Evolutionary conservation across 2,888 invertebrate genomes (phyloP), one percentile per base, ranked within the genome.

Genomic region (Fragum fragum): DNA sequence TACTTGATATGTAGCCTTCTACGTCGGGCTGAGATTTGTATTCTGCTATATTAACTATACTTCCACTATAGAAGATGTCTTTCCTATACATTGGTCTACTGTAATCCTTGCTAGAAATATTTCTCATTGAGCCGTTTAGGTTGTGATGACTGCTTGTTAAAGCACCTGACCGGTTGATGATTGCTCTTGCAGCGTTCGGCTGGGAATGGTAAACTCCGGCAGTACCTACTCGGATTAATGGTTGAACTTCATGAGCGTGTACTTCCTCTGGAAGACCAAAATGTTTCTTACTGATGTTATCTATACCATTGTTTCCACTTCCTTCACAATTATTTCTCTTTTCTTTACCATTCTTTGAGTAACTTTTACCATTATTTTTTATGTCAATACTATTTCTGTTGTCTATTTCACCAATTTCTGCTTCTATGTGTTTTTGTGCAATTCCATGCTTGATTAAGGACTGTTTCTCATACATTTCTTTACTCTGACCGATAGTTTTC

Each of bases 61-160:
- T 98, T 39, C 99, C 99, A 1, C 98, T 98, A 95, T 99, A 99
- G 96, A 99, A 99, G 92, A 99, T 99, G 95, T 99, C 99, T 93
- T 98, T 98, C 73, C 98, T 96, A 7, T 98, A 98, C 95, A 99
- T 95, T 2, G 99, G 99, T 23, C 98, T 96, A 21, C 92, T 74
- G 66, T 83, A 86, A 61, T 86, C 86, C 32, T 77, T 79, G 36
- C 74, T 81, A 0, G 81, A 73, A 16, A 86, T 83, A 36, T 83
- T 86, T 9, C 83, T 52, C 21, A 59, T 83, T 3, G 86, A 86
- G 0, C 78, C 75, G 0, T 76, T 73, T 9, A 86, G 72, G 18
- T 79, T 59, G 55, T 66, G 74, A 7, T 57, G 66, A 36, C 79
- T 79, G 16, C 79, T 79, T 1, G 53, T 77, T 14, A 78, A 70